phyloP scores from a whole-genome alignment of 2,797 vertebrate genomes.

The Alcedo quadribrachys region DNA sequence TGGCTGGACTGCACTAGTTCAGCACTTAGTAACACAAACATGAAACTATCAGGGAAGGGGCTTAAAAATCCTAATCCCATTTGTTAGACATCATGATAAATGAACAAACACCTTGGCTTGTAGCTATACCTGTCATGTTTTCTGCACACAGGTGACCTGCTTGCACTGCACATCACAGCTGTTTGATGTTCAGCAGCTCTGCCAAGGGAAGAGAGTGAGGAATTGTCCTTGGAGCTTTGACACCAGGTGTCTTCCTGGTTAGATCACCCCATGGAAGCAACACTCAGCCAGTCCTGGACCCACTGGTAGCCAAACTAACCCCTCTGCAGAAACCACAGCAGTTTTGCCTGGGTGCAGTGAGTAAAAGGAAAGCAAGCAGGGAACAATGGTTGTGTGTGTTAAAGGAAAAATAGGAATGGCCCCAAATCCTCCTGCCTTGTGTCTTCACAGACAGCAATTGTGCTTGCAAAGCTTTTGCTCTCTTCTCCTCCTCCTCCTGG shows the following conservation, averaged over 20 bases:
- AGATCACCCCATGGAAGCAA: constrained; percentile 35
- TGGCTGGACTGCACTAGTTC: constrained; percentile 32
- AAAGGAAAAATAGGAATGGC: neutral
- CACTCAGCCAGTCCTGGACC: constrained; percentile 33
- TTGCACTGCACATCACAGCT: neutral
- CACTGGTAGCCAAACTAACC: constrained; percentile 53
- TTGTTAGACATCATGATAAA: neutral
- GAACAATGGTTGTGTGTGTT: constrained; percentile 28
- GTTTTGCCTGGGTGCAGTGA: neutral
- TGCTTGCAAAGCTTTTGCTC: constrained; percentile 31
- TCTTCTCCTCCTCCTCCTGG: neutral
- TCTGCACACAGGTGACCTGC: neutral
- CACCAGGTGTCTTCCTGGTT: constrained; percentile 28
- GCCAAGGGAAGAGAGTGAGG: neutral
- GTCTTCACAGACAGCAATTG: constrained; percentile 46
- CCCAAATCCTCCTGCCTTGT: neutral
- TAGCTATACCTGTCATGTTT: neutral
- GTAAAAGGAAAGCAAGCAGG: neutral
- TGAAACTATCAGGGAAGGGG: neutral
- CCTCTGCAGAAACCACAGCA: neutral
- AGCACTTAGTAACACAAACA: neutral
- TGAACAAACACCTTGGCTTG: neutral
- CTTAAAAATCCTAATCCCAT: neutral
- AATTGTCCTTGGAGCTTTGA: constrained; percentile 27
- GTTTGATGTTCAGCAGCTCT: neutral